Evolutionary conservation across 2,888 invertebrate species (phyloP), one percentile per base, ranked within the genome.

Genomic region (Gibbula magus): DNA sequence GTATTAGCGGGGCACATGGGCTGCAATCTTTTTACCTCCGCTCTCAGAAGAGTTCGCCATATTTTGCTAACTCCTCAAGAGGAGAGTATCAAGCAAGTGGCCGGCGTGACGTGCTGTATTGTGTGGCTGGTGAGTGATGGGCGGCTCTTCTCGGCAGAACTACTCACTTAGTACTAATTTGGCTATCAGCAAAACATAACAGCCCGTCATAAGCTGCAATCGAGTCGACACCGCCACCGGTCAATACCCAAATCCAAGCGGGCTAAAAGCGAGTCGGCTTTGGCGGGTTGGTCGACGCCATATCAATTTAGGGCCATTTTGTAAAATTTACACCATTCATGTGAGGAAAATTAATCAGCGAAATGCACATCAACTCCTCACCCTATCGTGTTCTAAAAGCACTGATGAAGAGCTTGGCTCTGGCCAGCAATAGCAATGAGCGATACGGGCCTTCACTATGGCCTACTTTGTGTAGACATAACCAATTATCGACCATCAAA

Each of bases 241-340:
- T 74, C 74, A 51, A 74, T 51, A 51, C 51, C 45, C 22, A 25
- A 52, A 74, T 74, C 51, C 39, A 16, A 20, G n/a, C 74, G 25
- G 25, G 74, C 51, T 51, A 74, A 39, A 25, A 39, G 51, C 51
- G 74, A 45, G 18, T 51, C 51, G 25, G 25, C 25, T 51, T 61
- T 61, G 61, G 61, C 61, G 29, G 61, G 61, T 61, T 61, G 29
- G 51, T 51, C 25, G 74, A 51, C 74, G 74, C 51, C 74, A 51
- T 74, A 51, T 74, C 74, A 74, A 51, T 51, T 73, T 74, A 51
- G 39, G 51, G 35, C 74, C 74, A 74, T 74, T 74, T 51, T 74
- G 51, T 74, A 74, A 74, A 74, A 74, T 74, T 74, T 74, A 74
- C 74, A 74, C 74, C 74, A 74, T 25, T 51, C 45, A 74, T 22